phyloP scores from a whole-genome alignment of 2,113 vertebrate species.

The Emydocephalus ijimae region DNA sequence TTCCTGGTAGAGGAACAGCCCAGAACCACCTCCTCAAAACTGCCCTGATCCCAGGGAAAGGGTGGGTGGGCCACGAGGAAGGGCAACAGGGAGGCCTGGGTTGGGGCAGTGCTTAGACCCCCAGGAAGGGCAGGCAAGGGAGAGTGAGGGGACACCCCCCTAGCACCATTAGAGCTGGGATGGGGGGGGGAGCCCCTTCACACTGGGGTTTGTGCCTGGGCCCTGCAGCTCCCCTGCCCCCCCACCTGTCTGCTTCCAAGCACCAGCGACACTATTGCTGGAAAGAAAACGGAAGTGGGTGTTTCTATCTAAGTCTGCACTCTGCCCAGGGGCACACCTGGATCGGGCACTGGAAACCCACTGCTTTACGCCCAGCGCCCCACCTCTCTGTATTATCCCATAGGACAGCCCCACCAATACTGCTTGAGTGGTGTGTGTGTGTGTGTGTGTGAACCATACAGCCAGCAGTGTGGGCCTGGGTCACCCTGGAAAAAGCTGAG shows the following conservation, averaged over 20 bases:
- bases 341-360: background rate
- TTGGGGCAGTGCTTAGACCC: background rate
- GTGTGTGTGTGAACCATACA: background rate
- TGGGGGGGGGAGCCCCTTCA: background rate
- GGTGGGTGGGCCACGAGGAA: constrained; percentile 52
- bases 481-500: background rate
- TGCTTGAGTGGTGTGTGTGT: background rate
- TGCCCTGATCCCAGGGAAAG: constrained; percentile 94
- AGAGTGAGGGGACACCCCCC: background rate
- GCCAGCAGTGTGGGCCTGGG: constrained; percentile 19
- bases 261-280: background rate
- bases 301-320: background rate
- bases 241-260: background rate
- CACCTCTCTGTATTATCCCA: background rate
- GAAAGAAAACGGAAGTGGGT: background rate
- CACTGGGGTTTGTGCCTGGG: background rate
- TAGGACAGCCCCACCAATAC: background rate
- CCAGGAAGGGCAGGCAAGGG: background rate
- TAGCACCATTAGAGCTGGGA: background rate
- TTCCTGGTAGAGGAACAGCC: constrained; percentile 40
- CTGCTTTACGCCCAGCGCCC: background rate
- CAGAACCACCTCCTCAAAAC: constrained; percentile 47
- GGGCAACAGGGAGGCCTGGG: background rate
- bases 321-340: background rate
- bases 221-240: too few species aligned